Evolutionary conservation across 2,113 vertebrate genomes (phyloP).

Genomic region (Percina caprodes): DNA sequence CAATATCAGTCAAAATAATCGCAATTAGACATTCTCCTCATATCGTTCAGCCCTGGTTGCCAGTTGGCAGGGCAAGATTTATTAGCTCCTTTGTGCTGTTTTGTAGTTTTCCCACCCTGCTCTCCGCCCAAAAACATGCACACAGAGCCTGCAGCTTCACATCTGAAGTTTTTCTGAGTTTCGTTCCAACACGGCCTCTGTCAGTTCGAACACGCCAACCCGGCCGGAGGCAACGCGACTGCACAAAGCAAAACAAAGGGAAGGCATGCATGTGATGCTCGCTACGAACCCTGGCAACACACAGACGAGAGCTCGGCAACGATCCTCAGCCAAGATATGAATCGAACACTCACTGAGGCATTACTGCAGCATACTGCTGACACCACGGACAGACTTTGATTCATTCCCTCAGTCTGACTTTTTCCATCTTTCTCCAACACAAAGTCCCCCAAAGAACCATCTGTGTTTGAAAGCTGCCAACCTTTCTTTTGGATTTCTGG

Average conservation of each 20-base stretch:
- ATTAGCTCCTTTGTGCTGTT: background rate
- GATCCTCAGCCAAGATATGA: no score
- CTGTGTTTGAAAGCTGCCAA: constrained; percentile 13
- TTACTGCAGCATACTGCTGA: background rate
- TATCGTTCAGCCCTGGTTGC: background rate
- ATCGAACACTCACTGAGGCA: constrained; percentile 20
- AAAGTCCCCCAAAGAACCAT: background rate
- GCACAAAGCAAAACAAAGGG: constrained; percentile 22
- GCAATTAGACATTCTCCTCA: no score
- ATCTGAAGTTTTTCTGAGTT: constrained; percentile 28
- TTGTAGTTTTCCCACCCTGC: constrained; percentile 19
- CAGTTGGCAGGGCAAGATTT: background rate
- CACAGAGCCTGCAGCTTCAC: constrained; percentile 46
- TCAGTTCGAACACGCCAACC: constrained; percentile 31
- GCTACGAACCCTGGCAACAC: constrained; percentile 20
- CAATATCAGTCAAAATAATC: no score
- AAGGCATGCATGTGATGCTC: background rate
- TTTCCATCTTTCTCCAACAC: background rate
- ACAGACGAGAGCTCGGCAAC: no score
- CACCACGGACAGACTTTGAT: background rate
- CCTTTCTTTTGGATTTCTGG: background rate
- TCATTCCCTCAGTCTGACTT: background rate
- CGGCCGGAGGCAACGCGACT: constrained; percentile 41
- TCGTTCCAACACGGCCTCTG: constrained; percentile 51
- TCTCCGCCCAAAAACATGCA: constrained; percentile 15